Evolutionary conservation across 2,797 vertebrate genomes (phyloP).

Genomic region (Anniella stebbinsi): DNA sequence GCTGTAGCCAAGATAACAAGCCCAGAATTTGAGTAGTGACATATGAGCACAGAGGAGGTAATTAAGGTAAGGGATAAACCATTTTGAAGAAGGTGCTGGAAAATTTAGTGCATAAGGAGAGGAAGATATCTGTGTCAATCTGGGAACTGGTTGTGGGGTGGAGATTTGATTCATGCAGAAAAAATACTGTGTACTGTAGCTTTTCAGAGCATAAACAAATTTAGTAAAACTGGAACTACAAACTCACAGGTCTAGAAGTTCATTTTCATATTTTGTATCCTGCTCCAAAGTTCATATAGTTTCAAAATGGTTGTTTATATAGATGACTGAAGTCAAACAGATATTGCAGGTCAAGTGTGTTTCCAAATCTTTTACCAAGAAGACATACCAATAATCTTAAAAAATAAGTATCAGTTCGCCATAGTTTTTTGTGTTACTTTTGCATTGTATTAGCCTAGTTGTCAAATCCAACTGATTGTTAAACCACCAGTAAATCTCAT

Average conservation of each 20-base stretch:
- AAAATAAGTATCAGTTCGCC: background rate
- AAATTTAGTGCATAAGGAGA: conserved; percentile 4
- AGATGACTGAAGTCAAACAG: background rate
- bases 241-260: background rate
- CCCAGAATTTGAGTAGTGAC: conserved; percentile 31
- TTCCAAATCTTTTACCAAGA: background rate
- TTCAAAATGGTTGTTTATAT: background rate
- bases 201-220: background rate
- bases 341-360: no score
- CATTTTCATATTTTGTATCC: background rate
- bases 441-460: background rate
- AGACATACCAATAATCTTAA: background rate
- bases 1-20: conserved; percentile 21
- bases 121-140: conserved; percentile 6
- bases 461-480: background rate
- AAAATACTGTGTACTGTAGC: background rate
- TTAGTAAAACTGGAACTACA: background rate
- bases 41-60: conserved; percentile 32
- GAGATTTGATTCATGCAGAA: background rate
- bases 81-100: background rate
- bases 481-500: background rate
- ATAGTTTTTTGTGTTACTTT: no score
- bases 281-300: background rate
- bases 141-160: conserved; percentile 11
- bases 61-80: conserved; percentile 34